Base-by-base conservation (phyloP, 2,113 vertebrate species). In the Lophotis ruficrista region DNA sequence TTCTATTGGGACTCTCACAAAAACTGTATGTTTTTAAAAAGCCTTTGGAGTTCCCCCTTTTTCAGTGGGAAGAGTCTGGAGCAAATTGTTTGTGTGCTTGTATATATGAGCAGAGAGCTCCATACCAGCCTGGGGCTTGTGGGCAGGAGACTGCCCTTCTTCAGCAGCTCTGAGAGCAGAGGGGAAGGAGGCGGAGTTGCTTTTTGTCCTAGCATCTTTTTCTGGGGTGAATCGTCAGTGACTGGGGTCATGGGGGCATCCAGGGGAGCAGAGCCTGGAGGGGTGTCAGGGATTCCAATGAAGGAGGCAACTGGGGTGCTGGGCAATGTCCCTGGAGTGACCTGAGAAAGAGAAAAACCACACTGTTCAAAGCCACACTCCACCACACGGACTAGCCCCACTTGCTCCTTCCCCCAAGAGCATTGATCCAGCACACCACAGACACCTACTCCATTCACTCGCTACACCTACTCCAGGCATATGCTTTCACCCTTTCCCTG, bases 81-180 rank as follows among this genome's bases (percentile, higher is more conserved):
- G 77, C 95, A 95, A 91, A 92, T 92, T 79, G 47, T 91, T 92
- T 81, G 87, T 80, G 90, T 88, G 91, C 78, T 96, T 97, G 94
- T 78, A 97, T 94, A 97, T 83, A 93, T 64, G 95, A 97, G 97
- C 98, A 97, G 97, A 98, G 98, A 98, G 98, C 98, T 98, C 98
- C 97, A 98, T 98, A 99, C 99, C 99, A 99, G 98, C 97, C 99
- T 99, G 95, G 99, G 99, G 98, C 99, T 99, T 97, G 99, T 99
- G 87, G 99, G 98, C 96, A 99, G 98, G 92, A 99, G 98, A 98
- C 98, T 99, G 97, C 99, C 98, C 98, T 99, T 99, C 98, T 99
- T 99, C 98, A 99, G 98, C 97, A 99, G 98, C 97, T 99, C 99
- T 96, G 99, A 99, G 93, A 99, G 98, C 95, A 99, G 99, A 96